phyloP scores from a whole-genome alignment of 2,113 vertebrate species.

The Sprattus sprattus region DNA sequence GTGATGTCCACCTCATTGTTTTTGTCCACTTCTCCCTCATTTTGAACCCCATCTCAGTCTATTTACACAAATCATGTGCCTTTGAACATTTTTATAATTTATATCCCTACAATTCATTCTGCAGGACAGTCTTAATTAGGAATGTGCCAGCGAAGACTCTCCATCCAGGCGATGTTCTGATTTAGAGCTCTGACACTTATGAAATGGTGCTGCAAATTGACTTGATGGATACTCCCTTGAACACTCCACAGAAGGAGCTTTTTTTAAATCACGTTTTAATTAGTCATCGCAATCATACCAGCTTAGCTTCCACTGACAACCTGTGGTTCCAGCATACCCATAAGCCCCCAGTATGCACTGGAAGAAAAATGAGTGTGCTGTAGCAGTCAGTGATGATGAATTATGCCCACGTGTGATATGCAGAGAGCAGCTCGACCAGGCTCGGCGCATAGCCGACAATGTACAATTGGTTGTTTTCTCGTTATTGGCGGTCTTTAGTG shows the following conservation, averaged over 20 bases:
- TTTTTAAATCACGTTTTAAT: conserved; percentile 38
- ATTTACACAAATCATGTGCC: neutral
- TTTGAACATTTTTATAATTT: neutral
- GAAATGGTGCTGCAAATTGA: conserved; percentile 12
- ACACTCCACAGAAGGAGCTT: conserved; percentile 16
- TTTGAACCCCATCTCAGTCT: neutral
- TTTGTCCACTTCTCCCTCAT: neutral
- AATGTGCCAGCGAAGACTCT: neutral
- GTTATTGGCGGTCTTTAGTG: neutral
- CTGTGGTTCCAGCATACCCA: conserved; percentile 24
- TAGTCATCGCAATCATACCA: conserved; percentile 37
- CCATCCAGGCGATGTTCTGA: conserved; percentile 1
- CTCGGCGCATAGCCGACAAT: neutral
- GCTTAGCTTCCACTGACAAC: conserved; percentile 40
- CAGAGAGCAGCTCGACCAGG: conserved; percentile 28
- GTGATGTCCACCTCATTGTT: neutral
- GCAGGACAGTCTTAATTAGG: conserved; percentile 5
- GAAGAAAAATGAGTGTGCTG: conserved; percentile 33
- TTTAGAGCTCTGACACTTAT: conserved; percentile 6
- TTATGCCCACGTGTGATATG: conserved; percentile 34
- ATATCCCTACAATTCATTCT: neutral
- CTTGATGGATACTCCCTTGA: conserved; percentile 24
- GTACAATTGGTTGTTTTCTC: conserved; percentile 16
- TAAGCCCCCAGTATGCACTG: conserved; percentile 24
- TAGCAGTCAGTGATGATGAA: conserved; percentile 31